A percentile compares a stretch with the other conserved stretches of the same genome.
Evolutionary conservation across 2,797 vertebrate genomes (phyloP).

Genomic region (Pelobates cultripes): DNA sequence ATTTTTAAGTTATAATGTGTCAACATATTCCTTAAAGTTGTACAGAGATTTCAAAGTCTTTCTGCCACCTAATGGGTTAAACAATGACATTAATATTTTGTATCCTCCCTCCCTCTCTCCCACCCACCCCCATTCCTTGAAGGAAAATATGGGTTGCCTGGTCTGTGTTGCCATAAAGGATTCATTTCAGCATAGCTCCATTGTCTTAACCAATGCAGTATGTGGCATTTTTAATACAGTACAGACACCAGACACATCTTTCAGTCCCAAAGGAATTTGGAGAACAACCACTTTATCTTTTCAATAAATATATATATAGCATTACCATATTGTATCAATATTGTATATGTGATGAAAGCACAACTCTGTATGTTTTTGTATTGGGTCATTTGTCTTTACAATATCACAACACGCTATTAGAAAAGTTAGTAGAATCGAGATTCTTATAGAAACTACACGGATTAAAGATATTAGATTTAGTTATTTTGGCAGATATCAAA

Average conservation of each 20-base stretch:
- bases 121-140: background rate
- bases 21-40: no score
- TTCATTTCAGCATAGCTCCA: background rate
- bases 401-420: background rate
- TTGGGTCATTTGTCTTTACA: background rate
- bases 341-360: background rate
- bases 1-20: no score
- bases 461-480: no score
- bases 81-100: background rate
- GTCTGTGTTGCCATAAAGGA: background rate
- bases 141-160: background rate
- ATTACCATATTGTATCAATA: background rate
- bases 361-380: background rate
- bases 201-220: constrained; percentile 10
- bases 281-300: background rate
- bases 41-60: no score
- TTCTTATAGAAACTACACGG: no score
- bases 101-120: no score
- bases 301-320: background rate
- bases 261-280: background rate
- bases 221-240: background rate
- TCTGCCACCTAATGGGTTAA: background rate
- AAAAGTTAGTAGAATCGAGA: no score
- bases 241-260: background rate
- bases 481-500: no score